Evolutionary conservation across 2,797 vertebrate genomes (phyloP), one percentile per base, ranked within the genome.

Genomic region (Enteromius viviparus): DNA sequence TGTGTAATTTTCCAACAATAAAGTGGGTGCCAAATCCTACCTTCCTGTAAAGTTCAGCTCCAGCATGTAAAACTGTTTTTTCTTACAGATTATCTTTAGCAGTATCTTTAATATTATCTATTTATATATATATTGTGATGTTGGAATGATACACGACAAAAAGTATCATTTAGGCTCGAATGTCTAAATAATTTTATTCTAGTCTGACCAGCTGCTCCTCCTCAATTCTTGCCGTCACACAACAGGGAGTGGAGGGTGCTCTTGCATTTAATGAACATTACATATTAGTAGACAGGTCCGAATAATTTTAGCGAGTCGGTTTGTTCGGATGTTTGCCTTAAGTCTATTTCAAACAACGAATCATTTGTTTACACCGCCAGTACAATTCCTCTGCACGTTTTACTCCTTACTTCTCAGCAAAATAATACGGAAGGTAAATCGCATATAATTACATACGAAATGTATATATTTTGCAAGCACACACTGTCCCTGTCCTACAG

Each of bases 121-220:
- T 37, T 1, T 32, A 32, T 32, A 32, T 32, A 32, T 32, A 3
- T 32, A 32, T 2, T 32, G 42, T 11, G 29, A 10, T 51, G 49
- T 32, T 72, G 17, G 47, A 51, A 51, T 34, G 37, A 37, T 37
- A 37, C 4, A 72, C 32, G 15, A 72, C n/a, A 12, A 55, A 34
- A 58, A n/a, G 49, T 29, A 53, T 53, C 4, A 75, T 55, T 55
- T 9, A n/a, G 53, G 53, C 58, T 29, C 6, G 40, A 76, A 69
- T 14, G 66, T 68, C 60, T 17, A 15, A 32, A 64, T 15, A 0
- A 0, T 68, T 68, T 68, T 12, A 40, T 68, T 85, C 26, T 3
- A 47, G 45, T 92, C 91, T 90, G 90, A 89, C 91, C 92, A 89
- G 78, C 60, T 90, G 84, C 90, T 91, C 90, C 90, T 90, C 89